Conservation (phyloP, 1,140 invertebrate species). For the Zaprionus kolodkinae region DNA sequence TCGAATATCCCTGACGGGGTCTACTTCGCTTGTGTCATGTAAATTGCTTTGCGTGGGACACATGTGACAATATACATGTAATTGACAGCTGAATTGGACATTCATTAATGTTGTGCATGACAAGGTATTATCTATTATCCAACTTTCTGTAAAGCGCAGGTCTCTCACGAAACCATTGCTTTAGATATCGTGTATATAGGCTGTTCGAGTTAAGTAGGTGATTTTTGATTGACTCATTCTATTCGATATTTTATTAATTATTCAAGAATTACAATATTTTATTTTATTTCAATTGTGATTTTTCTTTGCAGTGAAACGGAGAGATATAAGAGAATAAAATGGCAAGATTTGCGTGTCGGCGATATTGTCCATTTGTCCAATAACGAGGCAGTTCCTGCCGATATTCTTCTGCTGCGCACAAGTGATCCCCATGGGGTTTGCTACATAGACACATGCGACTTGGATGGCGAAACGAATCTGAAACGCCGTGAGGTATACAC, state of each 20-base stretch:
- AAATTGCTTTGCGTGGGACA: conserved; percentile 21
- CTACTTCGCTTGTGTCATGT: conserved; percentile 7
- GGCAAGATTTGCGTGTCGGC: conserved; percentile 96
- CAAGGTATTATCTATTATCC: conserved; percentile 1
- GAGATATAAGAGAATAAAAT: conserved; percentile 93
- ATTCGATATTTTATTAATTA: too few relatives aligned
- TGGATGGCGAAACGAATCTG: conserved; percentile 99
- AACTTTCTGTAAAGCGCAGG: background rate
- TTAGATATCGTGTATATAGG: background rate
- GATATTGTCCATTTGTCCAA: conserved; percentile 98
- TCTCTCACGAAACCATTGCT: background rate
- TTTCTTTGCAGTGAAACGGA: conserved; percentile 88
- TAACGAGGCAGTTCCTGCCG: conserved; percentile 98
- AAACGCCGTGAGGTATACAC: conserved; percentile 94
- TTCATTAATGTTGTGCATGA: conserved; percentile 30
- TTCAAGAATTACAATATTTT: too few relatives aligned
- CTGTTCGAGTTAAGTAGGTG: background rate
- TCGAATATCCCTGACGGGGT: background rate
- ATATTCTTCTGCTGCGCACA: conserved; percentile 94
- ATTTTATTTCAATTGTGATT: background rate
- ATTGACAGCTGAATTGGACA: conserved; percentile 34
- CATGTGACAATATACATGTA: conserved; percentile 20
- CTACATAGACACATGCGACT: conserved; percentile 98
- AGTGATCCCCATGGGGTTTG: conserved; percentile 97
- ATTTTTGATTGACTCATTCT: too few relatives aligned